These are phyloP conservation scores for Ophion slaviceki DNA, from an alignment of 2,888 invertebrate genomes.

Conservation along the genomic window DNA sequence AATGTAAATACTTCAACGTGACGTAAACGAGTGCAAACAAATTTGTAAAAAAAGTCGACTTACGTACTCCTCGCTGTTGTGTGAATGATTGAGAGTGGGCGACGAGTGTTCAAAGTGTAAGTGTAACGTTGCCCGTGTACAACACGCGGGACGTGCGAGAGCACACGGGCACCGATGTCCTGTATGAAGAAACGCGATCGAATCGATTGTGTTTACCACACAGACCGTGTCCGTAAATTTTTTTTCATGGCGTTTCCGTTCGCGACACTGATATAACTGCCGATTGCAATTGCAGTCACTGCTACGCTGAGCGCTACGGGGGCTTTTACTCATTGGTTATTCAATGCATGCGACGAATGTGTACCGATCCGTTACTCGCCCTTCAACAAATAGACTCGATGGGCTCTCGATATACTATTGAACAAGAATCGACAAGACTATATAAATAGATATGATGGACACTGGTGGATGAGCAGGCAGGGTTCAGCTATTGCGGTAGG, in stretches of 20 bases:
- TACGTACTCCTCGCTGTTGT: too few relatives aligned
- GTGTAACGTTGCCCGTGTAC: not conserved
- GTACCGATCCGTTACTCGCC: conserved; percentile 64
- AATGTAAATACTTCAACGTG: too few relatives aligned
- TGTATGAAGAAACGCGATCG: conserved; percentile 41
- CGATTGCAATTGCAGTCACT: conserved; percentile 24
- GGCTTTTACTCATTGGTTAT: conserved; percentile 53
- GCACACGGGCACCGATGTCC: not conserved
- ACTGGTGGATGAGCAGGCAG: too few relatives aligned
- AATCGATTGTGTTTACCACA: conserved; percentile 52
- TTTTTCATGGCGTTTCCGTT: conserved; percentile 18
- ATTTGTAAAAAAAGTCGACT: too few relatives aligned
- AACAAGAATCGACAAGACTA: conserved; percentile 59
- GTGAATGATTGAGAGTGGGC: too few relatives aligned
- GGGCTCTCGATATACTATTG: conserved; percentile 60
- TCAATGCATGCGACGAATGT: conserved; percentile 60
- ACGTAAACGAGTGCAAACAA: too few relatives aligned
- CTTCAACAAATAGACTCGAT: conserved; percentile 65
- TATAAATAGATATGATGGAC: not conserved
- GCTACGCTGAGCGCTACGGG: conserved; percentile 20
- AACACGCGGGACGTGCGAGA: not conserved
- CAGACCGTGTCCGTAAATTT: not conserved
- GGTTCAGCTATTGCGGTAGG: not conserved
- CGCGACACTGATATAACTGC: conserved; percentile 15
- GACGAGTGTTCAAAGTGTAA: too few relatives aligned